Evolutionary conservation across 2,797 vertebrate genomes (phyloP).

Genomic region (Pseudopleuronectes americanus): DNA sequence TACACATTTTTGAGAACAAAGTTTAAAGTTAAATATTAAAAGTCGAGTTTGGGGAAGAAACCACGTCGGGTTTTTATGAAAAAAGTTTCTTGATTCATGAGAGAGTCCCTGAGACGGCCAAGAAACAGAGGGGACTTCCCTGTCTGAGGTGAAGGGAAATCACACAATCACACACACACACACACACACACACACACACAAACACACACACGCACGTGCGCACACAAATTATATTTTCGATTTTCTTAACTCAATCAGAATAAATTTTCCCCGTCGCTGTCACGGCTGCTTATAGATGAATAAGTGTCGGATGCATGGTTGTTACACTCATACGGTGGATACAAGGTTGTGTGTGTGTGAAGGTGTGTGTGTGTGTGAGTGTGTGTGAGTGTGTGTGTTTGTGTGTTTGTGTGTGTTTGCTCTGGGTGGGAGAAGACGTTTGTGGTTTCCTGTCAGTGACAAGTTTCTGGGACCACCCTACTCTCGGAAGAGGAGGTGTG

Average conservation of each 20-base stretch:
- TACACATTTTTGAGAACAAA: too few relatives aligned
- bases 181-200: constrained; percentile 41
- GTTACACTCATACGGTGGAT: neutral
- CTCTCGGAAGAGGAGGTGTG: constrained; percentile 55
- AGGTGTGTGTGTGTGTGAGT: constrained; percentile 26
- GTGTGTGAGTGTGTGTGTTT: constrained; percentile 26
- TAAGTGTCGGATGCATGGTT: too few relatives aligned
- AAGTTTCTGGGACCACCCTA: constrained; percentile 69
- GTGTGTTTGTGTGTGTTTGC: constrained; percentile 40
- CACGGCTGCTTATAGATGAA: neutral
- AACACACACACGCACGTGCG: neutral
- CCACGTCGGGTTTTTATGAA: too few relatives aligned
- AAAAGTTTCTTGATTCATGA: neutral
- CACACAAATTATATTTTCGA: constrained; percentile 21
- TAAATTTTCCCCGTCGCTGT: constrained; percentile 49
- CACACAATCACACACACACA: constrained; percentile 49
- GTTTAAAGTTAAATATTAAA: too few relatives aligned
- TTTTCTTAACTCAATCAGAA: constrained; percentile 19
- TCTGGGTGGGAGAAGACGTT: constrained; percentile 63
- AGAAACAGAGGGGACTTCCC: constrained; percentile 75
- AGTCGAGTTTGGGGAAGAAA: too few relatives aligned
- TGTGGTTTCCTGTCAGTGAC: constrained; percentile 77
- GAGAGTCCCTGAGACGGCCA: constrained; percentile 52
- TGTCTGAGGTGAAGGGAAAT: constrained; percentile 64
- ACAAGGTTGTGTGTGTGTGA: too few relatives aligned